Conservation (phyloP, 2,797 vertebrate genomes). For the Astyanax mexicanus region DNA sequence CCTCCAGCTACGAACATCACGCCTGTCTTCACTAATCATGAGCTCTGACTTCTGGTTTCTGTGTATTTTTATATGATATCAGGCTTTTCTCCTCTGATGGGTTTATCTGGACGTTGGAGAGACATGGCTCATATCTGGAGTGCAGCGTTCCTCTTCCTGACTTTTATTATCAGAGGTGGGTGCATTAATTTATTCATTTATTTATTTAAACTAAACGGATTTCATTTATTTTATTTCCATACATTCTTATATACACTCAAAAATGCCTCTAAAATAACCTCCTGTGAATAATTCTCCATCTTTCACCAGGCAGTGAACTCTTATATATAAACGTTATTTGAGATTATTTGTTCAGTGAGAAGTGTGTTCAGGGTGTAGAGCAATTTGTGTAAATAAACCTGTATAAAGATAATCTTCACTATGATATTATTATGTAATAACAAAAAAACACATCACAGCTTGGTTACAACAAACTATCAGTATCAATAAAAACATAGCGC, state of each 20-base stretch:
- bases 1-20: constrained; percentile 20
- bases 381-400: too few species aligned
- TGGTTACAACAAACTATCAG: too few species aligned
- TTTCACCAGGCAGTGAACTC: too few species aligned
- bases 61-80: constrained; percentile 3
- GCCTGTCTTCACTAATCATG: constrained; percentile 26
- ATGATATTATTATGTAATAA: too few species aligned
- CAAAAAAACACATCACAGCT: too few species aligned
- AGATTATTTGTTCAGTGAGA: too few species aligned
- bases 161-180: constrained; percentile 63
- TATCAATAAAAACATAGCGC: too few species aligned
- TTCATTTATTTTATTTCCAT: not conserved
- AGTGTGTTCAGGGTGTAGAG: too few species aligned
- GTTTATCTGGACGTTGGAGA: constrained; percentile 58
- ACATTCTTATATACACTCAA: not conserved
- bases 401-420: too few species aligned
- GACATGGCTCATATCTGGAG: constrained; percentile 61
- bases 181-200: not conserved
- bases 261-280: too few species aligned
- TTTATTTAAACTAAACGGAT: not conserved
- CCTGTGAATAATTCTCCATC: too few species aligned
- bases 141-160: constrained; percentile 63
- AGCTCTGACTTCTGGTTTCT: not conserved
- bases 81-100: constrained; percentile 11
- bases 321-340: too few species aligned